phyloP scores from a whole-genome alignment of 2,113 vertebrate species.

The Oryzias curvinotus region DNA sequence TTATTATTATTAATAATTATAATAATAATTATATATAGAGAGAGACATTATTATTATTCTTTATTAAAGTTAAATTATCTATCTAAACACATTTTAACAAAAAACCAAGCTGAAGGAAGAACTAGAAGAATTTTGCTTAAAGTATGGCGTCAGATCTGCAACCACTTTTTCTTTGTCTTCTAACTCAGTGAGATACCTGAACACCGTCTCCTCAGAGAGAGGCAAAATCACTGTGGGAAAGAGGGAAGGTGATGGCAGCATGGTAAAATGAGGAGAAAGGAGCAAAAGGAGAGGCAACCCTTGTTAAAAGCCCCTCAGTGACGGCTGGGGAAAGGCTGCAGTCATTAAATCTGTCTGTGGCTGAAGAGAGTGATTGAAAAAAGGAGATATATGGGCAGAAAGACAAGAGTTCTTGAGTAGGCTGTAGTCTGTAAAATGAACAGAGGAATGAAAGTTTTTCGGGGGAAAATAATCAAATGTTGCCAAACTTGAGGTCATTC shows the following conservation, averaged over 20 bases:
- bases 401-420: constrained; percentile 6
- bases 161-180: constrained; percentile 5
- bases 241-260: constrained; percentile 27
- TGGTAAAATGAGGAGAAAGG: constrained; percentile 51
- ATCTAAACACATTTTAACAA: neutral
- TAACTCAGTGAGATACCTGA: constrained; percentile 24
- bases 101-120: constrained; percentile 2
- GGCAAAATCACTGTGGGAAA: constrained; percentile 26
- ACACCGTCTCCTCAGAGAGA: constrained; percentile 40
- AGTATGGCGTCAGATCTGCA: constrained; percentile 18
- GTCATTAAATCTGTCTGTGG: constrained; percentile 60
- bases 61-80: neutral
- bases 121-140: constrained; percentile 25
- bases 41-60: neutral
- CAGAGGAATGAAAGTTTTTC: neutral
- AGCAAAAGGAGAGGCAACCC: constrained; percentile 52
- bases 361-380: constrained; percentile 24
- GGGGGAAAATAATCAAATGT: neutral
- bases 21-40: neutral
- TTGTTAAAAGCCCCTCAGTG: constrained; percentile 69
- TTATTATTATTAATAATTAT: too few species aligned
- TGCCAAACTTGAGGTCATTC: too few species aligned
- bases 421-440: constrained; percentile 6
- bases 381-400: neutral
- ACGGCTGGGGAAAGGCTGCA: constrained; percentile 47